A percentile compares a stretch with the other conserved stretches of the same genome.
Evolutionary conservation across 2,888 invertebrate genomes (phyloP).

Genomic region (Macrophya annulata): DNA sequence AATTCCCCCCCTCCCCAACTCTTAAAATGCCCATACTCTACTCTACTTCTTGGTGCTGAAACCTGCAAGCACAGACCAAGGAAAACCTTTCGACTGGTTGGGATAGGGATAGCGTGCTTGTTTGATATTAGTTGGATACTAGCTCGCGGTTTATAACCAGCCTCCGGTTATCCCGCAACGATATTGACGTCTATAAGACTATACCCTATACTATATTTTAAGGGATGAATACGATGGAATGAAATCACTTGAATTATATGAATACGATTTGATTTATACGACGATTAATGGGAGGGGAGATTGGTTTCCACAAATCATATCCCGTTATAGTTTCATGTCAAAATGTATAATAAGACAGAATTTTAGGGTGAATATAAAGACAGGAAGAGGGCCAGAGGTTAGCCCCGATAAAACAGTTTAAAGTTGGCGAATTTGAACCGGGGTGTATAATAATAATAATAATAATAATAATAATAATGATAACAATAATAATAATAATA

Average conservation of each 20-base stretch:
- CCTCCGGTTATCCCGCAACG: slow-evolving; percentile 34
- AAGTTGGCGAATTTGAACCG: slow-evolving; percentile 4
- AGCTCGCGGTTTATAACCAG: slow-evolving; percentile 41
- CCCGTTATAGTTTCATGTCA: background rate
- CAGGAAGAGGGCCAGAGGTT: background rate
- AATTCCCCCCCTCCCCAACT: background rate
- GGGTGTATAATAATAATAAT: background rate
- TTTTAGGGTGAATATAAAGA: background rate
- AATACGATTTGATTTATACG: slow-evolving; percentile 38
- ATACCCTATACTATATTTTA: background rate
- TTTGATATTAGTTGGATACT: slow-evolving; percentile 13
- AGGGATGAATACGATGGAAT: background rate
- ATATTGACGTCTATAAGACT: slow-evolving; percentile 35
- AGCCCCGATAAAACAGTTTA: background rate
- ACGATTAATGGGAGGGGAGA: slow-evolving; percentile 1
- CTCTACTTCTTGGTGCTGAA: background rate
- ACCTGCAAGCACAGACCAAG: background rate
- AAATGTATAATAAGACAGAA: background rate
- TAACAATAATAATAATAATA: background rate
- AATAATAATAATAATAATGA: background rate
- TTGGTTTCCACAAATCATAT: background rate
- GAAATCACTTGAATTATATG: slow-evolving; percentile 15
- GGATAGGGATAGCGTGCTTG: slow-evolving; percentile 12
- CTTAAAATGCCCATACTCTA: background rate
- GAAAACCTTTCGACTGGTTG: background rate